phyloP scores from a whole-genome alignment of 1,140 invertebrate genomes.

The Drosophila mayri region DNA sequence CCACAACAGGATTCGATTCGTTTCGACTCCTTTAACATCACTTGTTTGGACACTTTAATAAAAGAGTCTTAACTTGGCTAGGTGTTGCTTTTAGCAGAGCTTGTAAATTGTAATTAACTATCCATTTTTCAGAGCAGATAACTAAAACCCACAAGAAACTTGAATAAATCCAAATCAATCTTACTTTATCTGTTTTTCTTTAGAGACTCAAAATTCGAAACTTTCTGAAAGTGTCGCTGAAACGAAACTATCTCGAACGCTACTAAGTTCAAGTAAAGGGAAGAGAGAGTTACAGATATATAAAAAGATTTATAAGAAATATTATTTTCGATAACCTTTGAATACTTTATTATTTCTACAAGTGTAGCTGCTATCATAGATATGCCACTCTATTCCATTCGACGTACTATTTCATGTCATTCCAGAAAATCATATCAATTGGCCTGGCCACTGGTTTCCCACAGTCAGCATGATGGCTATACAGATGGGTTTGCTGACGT shows the following conservation, averaged over 20 bases:
- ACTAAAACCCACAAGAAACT: not conserved
- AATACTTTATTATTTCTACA: no score
- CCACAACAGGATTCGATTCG: conserved; percentile 22
- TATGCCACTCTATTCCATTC: not conserved
- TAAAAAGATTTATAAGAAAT: not conserved
- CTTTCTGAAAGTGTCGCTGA: not conserved
- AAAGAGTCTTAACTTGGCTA: not conserved
- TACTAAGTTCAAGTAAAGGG: no score
- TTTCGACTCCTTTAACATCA: conserved; percentile 5
- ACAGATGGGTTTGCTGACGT: conserved; percentile 38
- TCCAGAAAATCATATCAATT: conserved; percentile 63
- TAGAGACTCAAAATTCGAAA: not conserved
- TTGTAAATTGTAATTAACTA: not conserved
- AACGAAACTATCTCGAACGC: no score
- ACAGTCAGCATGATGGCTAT: conserved; percentile 42
- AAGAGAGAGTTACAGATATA: no score
- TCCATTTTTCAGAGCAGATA: not conserved
- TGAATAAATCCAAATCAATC: not conserved
- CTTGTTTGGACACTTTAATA: conserved; percentile 9
- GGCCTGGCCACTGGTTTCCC: conserved; percentile 27
- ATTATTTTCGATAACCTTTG: no score
- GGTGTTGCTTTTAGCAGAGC: not conserved
- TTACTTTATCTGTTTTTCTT: no score
- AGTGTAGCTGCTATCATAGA: conserved; percentile 10
- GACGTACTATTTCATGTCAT: conserved; percentile 36